Evolutionary conservation across 1,140 invertebrate genomes (phyloP).

Genomic region (Chrysomallon squamiferum): DNA sequence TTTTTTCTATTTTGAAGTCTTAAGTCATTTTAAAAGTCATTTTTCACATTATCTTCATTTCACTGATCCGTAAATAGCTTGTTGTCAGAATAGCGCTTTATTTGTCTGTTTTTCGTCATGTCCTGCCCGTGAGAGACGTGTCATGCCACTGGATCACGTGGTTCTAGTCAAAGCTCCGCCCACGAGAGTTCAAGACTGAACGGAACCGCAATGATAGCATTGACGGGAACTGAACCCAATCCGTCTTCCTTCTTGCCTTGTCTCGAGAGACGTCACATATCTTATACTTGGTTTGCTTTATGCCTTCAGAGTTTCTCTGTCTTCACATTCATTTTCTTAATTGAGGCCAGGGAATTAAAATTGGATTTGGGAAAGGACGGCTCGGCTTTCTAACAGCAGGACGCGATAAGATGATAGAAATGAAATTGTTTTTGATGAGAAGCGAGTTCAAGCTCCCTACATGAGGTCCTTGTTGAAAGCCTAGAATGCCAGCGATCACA

Average conservation of each 20-base stretch:
- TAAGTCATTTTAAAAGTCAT: no score
- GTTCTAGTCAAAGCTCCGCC: not conserved
- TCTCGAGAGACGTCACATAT: constrained; percentile 7
- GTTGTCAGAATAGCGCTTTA: not conserved
- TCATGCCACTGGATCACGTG: not conserved
- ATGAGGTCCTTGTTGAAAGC: not conserved
- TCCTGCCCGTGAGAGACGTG: not conserved
- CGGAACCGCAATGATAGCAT: constrained; percentile 3
- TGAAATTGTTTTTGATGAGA: constrained; percentile 17
- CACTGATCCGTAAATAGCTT: no score
- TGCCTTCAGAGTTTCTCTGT: constrained; percentile 16
- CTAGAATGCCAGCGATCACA: not conserved
- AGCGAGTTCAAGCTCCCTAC: not conserved
- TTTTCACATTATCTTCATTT: no score
- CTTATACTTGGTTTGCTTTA: constrained; percentile 12
- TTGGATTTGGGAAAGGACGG: constrained; percentile 11
- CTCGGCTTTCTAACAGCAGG: constrained; percentile 12
- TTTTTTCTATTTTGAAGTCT: no score
- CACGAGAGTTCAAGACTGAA: not conserved
- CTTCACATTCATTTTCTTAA: constrained; percentile 33
- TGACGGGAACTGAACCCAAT: not conserved
- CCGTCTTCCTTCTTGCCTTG: constrained; percentile 4
- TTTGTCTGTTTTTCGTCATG: constrained; percentile 7
- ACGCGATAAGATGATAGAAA: constrained; percentile 6
- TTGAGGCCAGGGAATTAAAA: constrained; percentile 31